Base-by-base conservation (phyloP, 2,113 vertebrate genomes). In the Chunga burmeisteri region DNA sequence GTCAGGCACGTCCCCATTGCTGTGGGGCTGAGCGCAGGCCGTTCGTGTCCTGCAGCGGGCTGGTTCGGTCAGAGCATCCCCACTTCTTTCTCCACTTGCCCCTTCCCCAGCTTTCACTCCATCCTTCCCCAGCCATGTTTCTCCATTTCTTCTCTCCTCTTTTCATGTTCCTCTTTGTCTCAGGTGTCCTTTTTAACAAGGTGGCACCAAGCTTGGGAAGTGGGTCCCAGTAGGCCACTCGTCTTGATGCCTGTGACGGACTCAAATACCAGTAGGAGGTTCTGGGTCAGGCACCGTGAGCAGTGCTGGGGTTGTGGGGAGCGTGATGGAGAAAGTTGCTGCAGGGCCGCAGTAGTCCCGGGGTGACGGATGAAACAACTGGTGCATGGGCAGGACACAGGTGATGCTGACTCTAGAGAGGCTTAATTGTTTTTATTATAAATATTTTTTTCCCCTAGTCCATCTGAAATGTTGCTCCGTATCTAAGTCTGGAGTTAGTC, bases 311-410 rank as follows among this genome's bases (percentile, higher is more conserved):
- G 13, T 16, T 47, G 44, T 0, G 4, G n/a, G n/a, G 53, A 74
- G 21, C 1, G 1, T 7, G 22, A 29, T 40, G 77, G 66, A 61
- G 30, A 62, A 38, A 34, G 23, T 49, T 4, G 2, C 66, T 2
- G 0, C 0, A 0, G 50, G 50, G 38, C 87, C 0, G 0, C 40
- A 3, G 38, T 4, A n/a, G 17, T 66, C 46, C 86, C 1, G 1
- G 65, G 56, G 7, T 65, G 18, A 44, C 1, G 2, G 67, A 38
- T 20, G 16, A 62, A 62, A 13, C 10, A 1, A 14, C 11, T 3
- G 7, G 5, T 29, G 25, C 30, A 2, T 0, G 21, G 71, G 23
- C 67, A 25, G 44, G 46, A 30, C 4, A 0, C 8, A 50, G 56
- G 7, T 30, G 53, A 18, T 5, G 16, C n/a, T 78, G 84, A 13